Conservation (phyloP, 2,113 vertebrate genomes). For the Protobothrops mucrosquamatus region DNA sequence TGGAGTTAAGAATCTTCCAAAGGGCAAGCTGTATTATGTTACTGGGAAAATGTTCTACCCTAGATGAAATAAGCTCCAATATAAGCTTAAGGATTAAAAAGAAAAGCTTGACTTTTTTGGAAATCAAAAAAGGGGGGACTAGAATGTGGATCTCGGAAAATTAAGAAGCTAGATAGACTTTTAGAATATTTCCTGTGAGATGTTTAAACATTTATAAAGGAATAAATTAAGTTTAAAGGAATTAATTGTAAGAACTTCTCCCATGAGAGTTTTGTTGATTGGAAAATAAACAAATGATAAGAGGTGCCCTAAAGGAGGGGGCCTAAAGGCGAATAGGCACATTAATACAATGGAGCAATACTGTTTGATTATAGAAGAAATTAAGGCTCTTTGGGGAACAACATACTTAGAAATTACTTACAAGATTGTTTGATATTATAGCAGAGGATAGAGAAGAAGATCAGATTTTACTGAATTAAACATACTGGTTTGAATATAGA, state of each 20-base stretch:
- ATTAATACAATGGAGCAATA: not conserved
- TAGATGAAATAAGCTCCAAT: not conserved
- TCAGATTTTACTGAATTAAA: not conserved
- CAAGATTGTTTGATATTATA: not conserved
- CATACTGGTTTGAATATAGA: not conserved
- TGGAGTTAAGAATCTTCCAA: not conserved
- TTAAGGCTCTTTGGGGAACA: not conserved
- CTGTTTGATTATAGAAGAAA: not conserved
- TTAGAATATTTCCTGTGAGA: not conserved
- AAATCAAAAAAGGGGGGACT: not conserved
- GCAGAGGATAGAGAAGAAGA: not conserved
- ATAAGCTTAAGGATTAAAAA: not conserved
- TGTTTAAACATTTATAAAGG: not conserved
- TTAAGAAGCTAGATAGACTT: not conserved
- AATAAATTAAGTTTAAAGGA: not conserved
- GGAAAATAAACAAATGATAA: not conserved
- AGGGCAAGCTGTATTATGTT: not conserved
- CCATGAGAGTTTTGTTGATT: not conserved
- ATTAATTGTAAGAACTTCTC: not conserved
- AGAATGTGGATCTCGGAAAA: not conserved
- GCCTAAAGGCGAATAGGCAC: not conserved
- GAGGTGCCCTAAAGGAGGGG: not conserved
- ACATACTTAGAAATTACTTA: not conserved
- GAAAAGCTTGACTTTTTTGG: not conserved
- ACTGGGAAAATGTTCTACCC: not conserved